These are phyloP conservation scores for Reticulitermes speratus DNA, from an alignment of 1,140 invertebrate genomes.

Conservation along the genomic window DNA sequence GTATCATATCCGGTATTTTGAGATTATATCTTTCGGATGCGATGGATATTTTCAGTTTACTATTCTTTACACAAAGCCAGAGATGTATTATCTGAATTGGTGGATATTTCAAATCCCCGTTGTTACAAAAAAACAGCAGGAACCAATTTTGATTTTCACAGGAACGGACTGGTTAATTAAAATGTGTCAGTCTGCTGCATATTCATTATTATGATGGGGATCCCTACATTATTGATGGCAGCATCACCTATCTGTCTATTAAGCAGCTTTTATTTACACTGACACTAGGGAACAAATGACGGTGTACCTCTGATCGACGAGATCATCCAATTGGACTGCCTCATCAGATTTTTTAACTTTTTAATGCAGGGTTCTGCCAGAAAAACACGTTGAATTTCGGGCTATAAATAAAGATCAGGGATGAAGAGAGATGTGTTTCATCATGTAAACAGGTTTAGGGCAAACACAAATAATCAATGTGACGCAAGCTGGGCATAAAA, in stretches of 20 bases:
- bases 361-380: neutral
- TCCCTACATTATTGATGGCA: neutral
- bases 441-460: no score
- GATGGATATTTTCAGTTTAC: neutral
- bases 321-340: neutral
- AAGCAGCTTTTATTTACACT: conserved; percentile 13
- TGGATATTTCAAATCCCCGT: conserved; percentile 5
- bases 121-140: neutral
- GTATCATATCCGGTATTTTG: neutral
- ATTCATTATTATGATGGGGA: neutral
- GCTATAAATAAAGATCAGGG: no score
- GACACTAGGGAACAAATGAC: neutral
- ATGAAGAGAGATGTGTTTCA: no score
- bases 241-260: neutral
- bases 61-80: neutral
- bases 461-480: no score
- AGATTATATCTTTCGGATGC: neutral
- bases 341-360: neutral
- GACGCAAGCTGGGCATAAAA: no score
- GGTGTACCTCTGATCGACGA: conserved; percentile 12
- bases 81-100: conserved; percentile 2
- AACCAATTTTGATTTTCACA: conserved; percentile 19
- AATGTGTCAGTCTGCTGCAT: conserved; percentile 5
- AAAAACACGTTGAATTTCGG: neutral
- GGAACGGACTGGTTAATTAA: conserved; percentile 5